Base-by-base conservation (phyloP, 2,113 vertebrate species). In the Sapajus apella region DNA sequence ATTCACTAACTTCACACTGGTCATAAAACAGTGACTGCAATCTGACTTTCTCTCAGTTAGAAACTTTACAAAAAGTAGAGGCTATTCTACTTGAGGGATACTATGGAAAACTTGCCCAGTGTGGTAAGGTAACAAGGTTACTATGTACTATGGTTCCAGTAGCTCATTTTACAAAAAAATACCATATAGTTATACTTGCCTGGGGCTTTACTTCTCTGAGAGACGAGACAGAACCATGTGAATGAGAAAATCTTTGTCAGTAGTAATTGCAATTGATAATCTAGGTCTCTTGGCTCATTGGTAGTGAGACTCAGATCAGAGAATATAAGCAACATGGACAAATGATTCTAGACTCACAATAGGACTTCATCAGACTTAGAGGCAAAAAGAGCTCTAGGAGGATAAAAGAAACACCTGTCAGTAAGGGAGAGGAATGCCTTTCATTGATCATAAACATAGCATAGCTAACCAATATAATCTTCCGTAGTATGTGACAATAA, bases 161-260 rank as follows among this genome's bases (percentile, higher is more conserved):
- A 47, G 75, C 16, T 93, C 55, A 47, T 87, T 91, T 87, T 84
- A 89, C 56, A 68, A 83, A 66, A 30, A 88, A 92, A n/a, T 66
- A 52, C 27, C 47, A 11, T 21, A 35, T 18, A 30, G 18, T 61
- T 77, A 25, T 45, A 68, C 18, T 88, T 52, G 8, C 45, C 45
- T 84, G 20, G 66, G 58, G 40, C 75, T 97, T 97, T 80, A 47
- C 2, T 25, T 50, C 18, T 50, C 10, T 77, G 58, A 37, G n/a
- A 85, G 8, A 58, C 35, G 80, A 79, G 45, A 73, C 6, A 85
- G 52, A 77, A 86, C 32, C 20, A 55, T 83, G 32, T 32, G 32
- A 91, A 43, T 68, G 40, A 64, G 30, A 96, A 92, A 70, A 58
- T 84, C 17, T 85, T 95, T 76, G 3, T 82, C 17, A 76, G 76